Evolutionary conservation across 2,113 vertebrate genomes (phyloP), one percentile per base, ranked within the genome.

Genomic region (Plestiodon gilberti): DNA sequence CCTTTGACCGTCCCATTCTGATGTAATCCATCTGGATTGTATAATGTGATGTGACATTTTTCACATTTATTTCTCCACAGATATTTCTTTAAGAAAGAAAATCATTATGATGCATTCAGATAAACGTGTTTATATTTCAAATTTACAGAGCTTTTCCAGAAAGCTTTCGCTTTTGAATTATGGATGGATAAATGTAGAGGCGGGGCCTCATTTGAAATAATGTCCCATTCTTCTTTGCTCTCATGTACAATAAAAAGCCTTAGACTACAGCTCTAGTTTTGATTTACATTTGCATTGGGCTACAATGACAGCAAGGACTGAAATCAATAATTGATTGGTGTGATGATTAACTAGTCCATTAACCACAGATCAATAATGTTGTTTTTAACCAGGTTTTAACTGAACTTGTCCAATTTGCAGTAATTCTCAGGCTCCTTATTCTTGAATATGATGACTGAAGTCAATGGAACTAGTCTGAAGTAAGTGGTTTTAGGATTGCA

Each of bases 311-410:
- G 35, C 11, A 33, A 70, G 14, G 11, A 23, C 13, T 79, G 83
- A 67, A 84, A 84, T 84, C 61, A 65, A 76, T 52, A 65, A 76
- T 84, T 76, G 84, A 85, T 78, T n/a, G 35, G 14, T 57, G 55
- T 78, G 48, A 20, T 57, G 62, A 85, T 69, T 78, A 85, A 71
- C 52, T 48, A 79, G 38, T 79, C 79, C 76, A 86, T 79, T 61
- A 86, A 78, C 28, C 28, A 38, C 65, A 43, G 38, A 79, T 79
- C 84, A 85, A 78, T 85, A 85, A 40, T 70, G 64, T 59, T 71
- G 77, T 38, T 71, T 79, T 71, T 65, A 79, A 40, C 65, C 18
- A 79, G 76, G 35, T 61, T 79, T 79, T 61, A 71, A 30, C 38
- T 86, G 55, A 59, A 23, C 65, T 55, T 79, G 75, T 43, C n/a